Evolutionary conservation across 2,888 invertebrate genomes (phyloP).

Genomic region (Bimastos eiseni): DNA sequence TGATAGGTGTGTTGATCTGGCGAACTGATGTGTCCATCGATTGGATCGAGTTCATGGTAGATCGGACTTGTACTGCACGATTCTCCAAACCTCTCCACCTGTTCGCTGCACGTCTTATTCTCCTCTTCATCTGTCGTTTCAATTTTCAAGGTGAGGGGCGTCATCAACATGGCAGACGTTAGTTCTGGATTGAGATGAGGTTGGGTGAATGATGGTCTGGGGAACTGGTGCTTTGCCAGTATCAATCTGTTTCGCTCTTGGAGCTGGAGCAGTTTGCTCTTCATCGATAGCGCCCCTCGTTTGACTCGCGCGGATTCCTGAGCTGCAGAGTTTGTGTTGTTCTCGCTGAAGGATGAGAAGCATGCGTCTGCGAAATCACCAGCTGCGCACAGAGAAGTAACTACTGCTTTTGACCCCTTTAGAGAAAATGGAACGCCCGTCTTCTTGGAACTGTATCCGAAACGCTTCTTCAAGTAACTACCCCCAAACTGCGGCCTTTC

Average conservation of each 20-base stretch:
- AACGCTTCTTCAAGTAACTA: not conserved
- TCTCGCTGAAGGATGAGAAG: not conserved
- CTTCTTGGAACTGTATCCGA: not conserved
- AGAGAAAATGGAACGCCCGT: not conserved
- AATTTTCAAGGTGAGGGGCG: not conserved
- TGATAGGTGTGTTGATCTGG: slow-evolving; percentile 31
- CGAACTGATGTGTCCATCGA: not conserved
- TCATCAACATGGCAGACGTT: not conserved
- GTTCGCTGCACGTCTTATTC: not conserved
- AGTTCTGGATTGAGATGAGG: not conserved
- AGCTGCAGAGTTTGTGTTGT: not conserved
- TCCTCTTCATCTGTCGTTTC: slow-evolving; percentile 9
- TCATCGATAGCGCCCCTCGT: not conserved
- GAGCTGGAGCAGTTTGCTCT: not conserved
- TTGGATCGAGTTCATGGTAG: slow-evolving; percentile 32
- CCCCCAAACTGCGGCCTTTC: not conserved
- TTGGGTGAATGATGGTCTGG: not conserved
- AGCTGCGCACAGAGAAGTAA: not conserved
- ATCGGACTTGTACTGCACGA: slow-evolving; percentile 26
- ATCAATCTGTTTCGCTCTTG: slow-evolving; percentile 15
- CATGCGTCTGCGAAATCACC: not conserved
- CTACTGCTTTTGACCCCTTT: not conserved
- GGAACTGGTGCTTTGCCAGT: not conserved
- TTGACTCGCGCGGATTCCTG: not conserved
- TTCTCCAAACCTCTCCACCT: not conserved